Evolutionary conservation across 2,113 vertebrate genomes (phyloP), one percentile per base, ranked within the genome.

Genomic region (Alaudala cheleensis): DNA sequence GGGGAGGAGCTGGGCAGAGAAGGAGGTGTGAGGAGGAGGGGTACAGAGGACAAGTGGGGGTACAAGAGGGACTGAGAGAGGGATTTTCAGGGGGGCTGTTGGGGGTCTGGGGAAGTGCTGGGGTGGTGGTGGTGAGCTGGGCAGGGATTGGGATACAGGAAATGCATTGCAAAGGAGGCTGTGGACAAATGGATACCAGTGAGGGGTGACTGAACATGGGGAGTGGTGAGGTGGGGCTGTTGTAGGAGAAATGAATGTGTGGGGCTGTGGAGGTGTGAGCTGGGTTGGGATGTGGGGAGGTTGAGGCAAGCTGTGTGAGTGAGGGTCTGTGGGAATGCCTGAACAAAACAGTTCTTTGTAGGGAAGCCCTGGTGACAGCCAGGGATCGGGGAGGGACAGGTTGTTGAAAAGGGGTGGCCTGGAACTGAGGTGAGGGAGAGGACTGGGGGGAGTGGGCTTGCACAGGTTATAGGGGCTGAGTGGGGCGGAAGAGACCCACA

Each of bases 331-430:
- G 31, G 39, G 22, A 33, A 44, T 8, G 6, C 19, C 12, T 0
- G 0, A 6, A 10, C 11, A 5, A 5, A 33, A 6, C 7, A 24
- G 20, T 18, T 19, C 3, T 15, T 23, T 22, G 5, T 12, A 17
- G 28, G 11, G 11, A 23, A 24, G 13, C 4, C 29, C 10, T 14
- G 44, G 19, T 29, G 17, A 14, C 8, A 18, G 22, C 10, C 7
- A 2, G 9, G 15, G 15, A 20, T 14, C 47, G 73, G 20, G 25
- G 5, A 39, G 29, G 26, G 9, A 11, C 8, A 6, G 37, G 5
- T 14, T 58, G 22, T 20, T 19, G 7, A 4, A 39, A n/a, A 13
- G 2, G 6, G 24, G 11, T 49, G 14, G 3, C 4, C 7, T 49
- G 25, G 9, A 22, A 1, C 25, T 26, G 51, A 21, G 39, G 5